Evolutionary conservation across 1,140 invertebrate species (phyloP).

Genomic region (Leptinotarsa defecta): DNA sequence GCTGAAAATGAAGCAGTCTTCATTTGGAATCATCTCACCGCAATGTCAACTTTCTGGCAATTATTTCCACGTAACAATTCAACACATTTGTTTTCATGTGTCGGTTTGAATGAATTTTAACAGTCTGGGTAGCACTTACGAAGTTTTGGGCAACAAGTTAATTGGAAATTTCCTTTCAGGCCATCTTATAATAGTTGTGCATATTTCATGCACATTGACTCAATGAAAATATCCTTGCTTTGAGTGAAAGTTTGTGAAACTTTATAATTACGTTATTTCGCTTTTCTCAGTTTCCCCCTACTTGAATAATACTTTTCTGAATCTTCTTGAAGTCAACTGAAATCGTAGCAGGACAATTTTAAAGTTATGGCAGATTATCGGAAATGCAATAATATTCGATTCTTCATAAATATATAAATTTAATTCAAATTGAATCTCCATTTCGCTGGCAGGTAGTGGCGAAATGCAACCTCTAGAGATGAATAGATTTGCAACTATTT

Average conservation of each 20-base stretch:
- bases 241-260: slow-evolving; percentile 1
- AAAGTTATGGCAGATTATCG: no score
- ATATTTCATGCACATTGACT: slow-evolving; percentile 5
- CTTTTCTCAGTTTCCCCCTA: neutral
- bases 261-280: neutral
- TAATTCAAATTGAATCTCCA: no score
- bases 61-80: neutral
- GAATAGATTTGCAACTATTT: no score
- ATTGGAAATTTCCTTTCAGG: neutral
- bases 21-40: no score
- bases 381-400: no score
- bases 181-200: slow-evolving; percentile 2
- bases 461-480: no score
- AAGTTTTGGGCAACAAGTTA: neutral
- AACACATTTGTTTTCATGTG: neutral
- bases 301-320: neutral
- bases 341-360: no score
- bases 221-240: slow-evolving; percentile 8
- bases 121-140: neutral
- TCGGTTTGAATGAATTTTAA: neutral
- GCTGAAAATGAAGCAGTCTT: no score
- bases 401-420: no score
- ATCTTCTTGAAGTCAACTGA: neutral
- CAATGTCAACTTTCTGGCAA: no score
- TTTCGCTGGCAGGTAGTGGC: no score